Evolutionary conservation across 2,888 invertebrate genomes (phyloP), one percentile per base, ranked within the genome.

Genomic region (Dicyrtoma fusca): DNA sequence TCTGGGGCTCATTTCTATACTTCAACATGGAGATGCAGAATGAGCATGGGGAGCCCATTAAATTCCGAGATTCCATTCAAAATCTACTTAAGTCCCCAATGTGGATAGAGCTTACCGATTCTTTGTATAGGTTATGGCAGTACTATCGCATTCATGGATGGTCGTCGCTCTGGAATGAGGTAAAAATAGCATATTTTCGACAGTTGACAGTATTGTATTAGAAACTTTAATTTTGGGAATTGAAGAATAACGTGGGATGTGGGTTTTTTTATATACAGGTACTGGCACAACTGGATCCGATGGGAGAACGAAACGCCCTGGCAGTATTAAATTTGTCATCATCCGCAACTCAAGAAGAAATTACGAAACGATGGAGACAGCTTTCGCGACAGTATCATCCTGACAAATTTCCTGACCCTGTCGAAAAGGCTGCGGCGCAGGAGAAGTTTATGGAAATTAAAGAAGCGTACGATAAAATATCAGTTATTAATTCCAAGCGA

Each of bases 381-480:
- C 85, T 97, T 0, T 94, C 94, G 0, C 88, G 91, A 44, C 91
- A 93, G 82, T 89, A 91, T 85, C 97, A 97, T 84, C 97, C 97
- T 0, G 97, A 97, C 82, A 94, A 94, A 83, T 91, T 91, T 5
- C 92, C 92, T 82, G 91, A 93, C 75, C 86, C 86, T 0, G 87
- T 87, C 2, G 87, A 88, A 72, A 88, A 92, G 53, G 84, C 86
- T 2, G 87, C 84, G 1, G 95, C 94, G 0, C 92, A 95, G 82
- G 91, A 92, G 78, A 89, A 88, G 68, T 97, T 97, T 83, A 92
- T 96, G 87, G 94, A 95, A 81, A 92, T 96, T 75, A 95, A 95
- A 81, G 91, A 93, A 82, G 95, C 97, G 0, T 97, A 95, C 83
- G 95, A 93, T 82, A 90, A 92, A 55, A 85, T 96, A 0, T 94